Evolutionary conservation across 35 echinoderm and acorn worm species (phyloP), one percentile per base, ranked within the genome.

Genomic region (Strongylocentrotus purpuratus): DNA sequence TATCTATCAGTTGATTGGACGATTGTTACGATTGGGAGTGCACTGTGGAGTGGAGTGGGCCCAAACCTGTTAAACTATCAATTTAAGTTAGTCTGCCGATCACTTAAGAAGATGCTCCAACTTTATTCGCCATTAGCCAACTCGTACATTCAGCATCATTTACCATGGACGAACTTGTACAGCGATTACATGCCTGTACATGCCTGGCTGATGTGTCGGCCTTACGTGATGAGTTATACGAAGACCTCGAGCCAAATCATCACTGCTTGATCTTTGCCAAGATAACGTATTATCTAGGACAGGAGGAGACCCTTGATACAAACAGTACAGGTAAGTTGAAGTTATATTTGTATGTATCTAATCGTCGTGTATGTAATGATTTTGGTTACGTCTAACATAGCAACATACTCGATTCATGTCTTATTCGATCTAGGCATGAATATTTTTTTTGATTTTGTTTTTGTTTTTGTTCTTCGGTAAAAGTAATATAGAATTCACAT

Each of bases 121-220:
- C 60, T 65, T 65, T 5, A 20, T 65, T 22, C 0, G 15, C 5
- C 0, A 0, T 2, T 32, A 33, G 32, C 6, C 11, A 7, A 33
- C 0, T 88, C 18, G 18, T 4, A 31, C 18, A 33, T 33, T 88
- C 6, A 7, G 9, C 50, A 33, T 33, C 2, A 88, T 88, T 22
- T 0, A 88, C 86, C 22, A 88, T 31, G 86, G 86, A 5, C n/a
- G 41, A 88, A 88, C 25, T 88, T 32, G 31, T 35, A 88, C 86
- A 88, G n/a, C 31, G 86, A 15, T 88, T 88, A 8, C 86, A 88
- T 32, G 31, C 86, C 22, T 88, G 86, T 15, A 33, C 31, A 88
- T 88, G 86, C n/a, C 4, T 88, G 86, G 86, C 86, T 88, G 86
- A 88, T 88, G 86, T 88, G 9, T 88, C 86, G 7, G 41, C 86